These are phyloP conservation scores for Smittia sp. DNA, from an alignment of 2,888 invertebrate genomes.

Conservation along the genomic window DNA sequence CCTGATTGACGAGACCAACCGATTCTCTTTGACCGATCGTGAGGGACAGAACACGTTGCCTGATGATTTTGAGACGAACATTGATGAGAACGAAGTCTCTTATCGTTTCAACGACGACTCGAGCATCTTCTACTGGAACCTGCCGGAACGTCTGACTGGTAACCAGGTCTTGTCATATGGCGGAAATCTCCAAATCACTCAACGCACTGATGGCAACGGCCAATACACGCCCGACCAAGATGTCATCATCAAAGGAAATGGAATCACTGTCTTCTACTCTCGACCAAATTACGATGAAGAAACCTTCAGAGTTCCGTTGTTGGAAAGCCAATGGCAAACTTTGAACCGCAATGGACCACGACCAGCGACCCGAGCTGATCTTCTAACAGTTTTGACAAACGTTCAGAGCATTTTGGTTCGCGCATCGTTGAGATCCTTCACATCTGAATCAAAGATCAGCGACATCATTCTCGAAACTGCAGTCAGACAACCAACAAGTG, in stretches of 20 bases:
- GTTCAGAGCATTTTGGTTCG: constrained; percentile 79
- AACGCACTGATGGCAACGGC: constrained; percentile 64
- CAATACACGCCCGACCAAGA: constrained; percentile 60
- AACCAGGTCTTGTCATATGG: constrained; percentile 85
- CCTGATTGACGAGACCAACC: constrained; percentile 56
- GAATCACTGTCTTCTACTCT: constrained; percentile 71
- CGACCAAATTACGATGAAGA: constrained; percentile 45
- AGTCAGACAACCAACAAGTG: constrained; percentile 62
- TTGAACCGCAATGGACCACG: constrained; percentile 56
- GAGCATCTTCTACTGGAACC: constrained; percentile 68
- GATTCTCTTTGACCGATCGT: constrained; percentile 63
- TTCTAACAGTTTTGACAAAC: constrained; percentile 80
- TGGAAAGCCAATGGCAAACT: constrained; percentile 66
- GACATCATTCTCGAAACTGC: constrained; percentile 87
- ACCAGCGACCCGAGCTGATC: constrained; percentile 70
- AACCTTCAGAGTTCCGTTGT: constrained; percentile 62
- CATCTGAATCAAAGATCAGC: constrained; percentile 59
- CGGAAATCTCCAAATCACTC: constrained; percentile 71
- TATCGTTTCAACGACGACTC: constrained; percentile 56
- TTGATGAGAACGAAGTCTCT: constrained; percentile 61
- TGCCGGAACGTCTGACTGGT: constrained; percentile 68
- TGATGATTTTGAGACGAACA: constrained; percentile 55
- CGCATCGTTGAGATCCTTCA: constrained; percentile 61
- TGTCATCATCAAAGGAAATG: constrained; percentile 77
- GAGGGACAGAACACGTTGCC: constrained; percentile 45